Percentiles rank a stretch among this genome's conserved stretches.
Conservation (phyloP, 2,797 vertebrate species). For the Cottoperca gobio region DNA sequence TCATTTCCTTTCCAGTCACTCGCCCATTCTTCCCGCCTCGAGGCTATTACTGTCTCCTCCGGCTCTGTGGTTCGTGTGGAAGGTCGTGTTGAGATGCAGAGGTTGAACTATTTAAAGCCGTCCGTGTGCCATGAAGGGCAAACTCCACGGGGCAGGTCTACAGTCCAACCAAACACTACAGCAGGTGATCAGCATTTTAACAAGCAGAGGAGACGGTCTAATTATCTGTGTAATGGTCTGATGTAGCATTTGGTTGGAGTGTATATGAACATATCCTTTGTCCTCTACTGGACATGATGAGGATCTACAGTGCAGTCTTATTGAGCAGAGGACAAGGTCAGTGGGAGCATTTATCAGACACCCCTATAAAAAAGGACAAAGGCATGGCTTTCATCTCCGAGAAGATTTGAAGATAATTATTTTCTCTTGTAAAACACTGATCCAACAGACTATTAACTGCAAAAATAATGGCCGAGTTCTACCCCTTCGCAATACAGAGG, state of each 20-base stretch:
- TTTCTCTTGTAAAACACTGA: slow-evolving; percentile 18
- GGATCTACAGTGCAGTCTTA: slow-evolving; percentile 21
- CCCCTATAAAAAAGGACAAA: not conserved
- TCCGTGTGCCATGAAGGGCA: slow-evolving; percentile 27
- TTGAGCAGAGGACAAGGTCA: slow-evolving; percentile 20
- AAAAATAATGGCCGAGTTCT: slow-evolving; percentile 7
- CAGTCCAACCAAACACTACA: slow-evolving; percentile 8
- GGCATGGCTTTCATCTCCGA: not conserved
- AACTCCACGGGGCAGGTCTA: slow-evolving; percentile 32
- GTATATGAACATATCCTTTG: slow-evolving; percentile 2
- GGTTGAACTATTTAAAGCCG: slow-evolving; percentile 69
- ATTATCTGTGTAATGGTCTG: slow-evolving; percentile 30
- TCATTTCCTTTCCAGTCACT: slow-evolving; percentile 35
- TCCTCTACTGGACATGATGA: slow-evolving; percentile 3
- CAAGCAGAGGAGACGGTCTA: slow-evolving; percentile 18
- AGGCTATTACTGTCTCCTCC: slow-evolving; percentile 15
- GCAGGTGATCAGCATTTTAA: slow-evolving; percentile 30
- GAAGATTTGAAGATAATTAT: slow-evolving; percentile 2
- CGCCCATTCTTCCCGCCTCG: slow-evolving; percentile 14
- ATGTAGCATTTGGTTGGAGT: slow-evolving; percentile 1
- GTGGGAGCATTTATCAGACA: slow-evolving; percentile 11
- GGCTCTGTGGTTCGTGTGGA: slow-evolving; percentile 37
- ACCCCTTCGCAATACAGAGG: slow-evolving; percentile 14
- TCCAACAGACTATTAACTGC: not conserved
- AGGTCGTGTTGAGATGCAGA: slow-evolving; percentile 57